phyloP scores from a whole-genome alignment of 2,888 invertebrate species.

The Pheosia gnoma region DNA sequence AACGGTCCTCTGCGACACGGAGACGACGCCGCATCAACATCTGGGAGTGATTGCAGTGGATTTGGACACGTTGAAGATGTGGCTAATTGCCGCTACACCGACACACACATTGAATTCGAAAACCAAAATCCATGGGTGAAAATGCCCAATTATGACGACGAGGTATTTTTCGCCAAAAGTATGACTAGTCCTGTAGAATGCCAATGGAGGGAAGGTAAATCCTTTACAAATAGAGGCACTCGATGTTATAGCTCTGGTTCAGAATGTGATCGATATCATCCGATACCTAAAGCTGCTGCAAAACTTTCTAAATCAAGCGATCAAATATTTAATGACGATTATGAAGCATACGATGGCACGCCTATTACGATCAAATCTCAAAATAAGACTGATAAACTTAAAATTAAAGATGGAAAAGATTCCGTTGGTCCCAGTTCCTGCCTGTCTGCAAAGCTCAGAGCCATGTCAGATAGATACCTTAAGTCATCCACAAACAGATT shows the following conservation, averaged over 20 bases:
- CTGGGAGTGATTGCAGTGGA: constrained; percentile 81
- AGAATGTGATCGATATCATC: constrained; percentile 78
- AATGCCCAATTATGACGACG: constrained; percentile 77
- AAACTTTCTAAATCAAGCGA: constrained; percentile 81
- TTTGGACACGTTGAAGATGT: constrained; percentile 77
- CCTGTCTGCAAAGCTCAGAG: constrained; percentile 87
- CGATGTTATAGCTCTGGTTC: constrained; percentile 81
- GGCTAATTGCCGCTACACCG: constrained; percentile 66
- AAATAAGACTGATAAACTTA: constrained; percentile 80
- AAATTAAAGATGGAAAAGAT: constrained; percentile 74
- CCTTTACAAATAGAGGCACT: constrained; percentile 69
- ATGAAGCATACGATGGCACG: constrained; percentile 64
- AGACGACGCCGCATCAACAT: constrained; percentile 79
- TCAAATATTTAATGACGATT: constrained; percentile 81
- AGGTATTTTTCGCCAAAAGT: constrained; percentile 74
- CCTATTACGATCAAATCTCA: constrained; percentile 64
- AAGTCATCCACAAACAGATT: constrained; percentile 88
- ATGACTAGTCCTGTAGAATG: constrained; percentile 66
- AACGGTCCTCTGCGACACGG: constrained; percentile 79
- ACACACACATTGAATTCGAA: constrained; percentile 74
- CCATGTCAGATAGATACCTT: constrained; percentile 89
- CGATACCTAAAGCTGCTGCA: constrained; percentile 71
- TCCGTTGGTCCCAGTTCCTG: constrained; percentile 84
- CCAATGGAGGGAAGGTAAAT: constrained; percentile 72
- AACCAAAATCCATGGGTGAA: constrained; percentile 80